phyloP scores from a whole-genome alignment of 2,113 vertebrate genomes.

The Gracilinanus agilis region DNA sequence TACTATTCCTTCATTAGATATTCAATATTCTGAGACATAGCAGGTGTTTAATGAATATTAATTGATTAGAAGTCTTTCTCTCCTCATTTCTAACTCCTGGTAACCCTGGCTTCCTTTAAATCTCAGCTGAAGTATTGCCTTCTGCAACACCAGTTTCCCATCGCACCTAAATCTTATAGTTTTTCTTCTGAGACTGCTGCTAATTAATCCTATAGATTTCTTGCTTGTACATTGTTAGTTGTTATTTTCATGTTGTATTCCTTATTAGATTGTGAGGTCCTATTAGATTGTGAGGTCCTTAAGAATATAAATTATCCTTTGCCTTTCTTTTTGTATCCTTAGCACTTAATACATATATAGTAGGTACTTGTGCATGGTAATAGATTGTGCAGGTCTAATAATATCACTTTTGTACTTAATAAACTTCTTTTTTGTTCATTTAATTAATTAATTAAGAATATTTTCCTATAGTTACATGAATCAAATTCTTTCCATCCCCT shows the following conservation, averaged over 20 bases:
- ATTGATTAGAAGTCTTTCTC: not conserved
- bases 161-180: not conserved
- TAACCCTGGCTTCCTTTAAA: not conserved
- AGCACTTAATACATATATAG: not conserved
- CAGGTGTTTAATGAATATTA: not conserved
- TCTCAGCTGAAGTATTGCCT: not conserved
- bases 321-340: not conserved
- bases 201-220: not conserved
- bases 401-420: too few relatives aligned
- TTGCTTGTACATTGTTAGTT: not conserved
- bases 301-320: not conserved
- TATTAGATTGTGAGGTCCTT: not conserved
- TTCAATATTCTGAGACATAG: not conserved
- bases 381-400: not conserved
- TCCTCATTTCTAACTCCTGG: not conserved
- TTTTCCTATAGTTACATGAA: too few relatives aligned
- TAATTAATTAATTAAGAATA: too few relatives aligned
- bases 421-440: too few relatives aligned
- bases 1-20: not conserved
- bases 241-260: not conserved
- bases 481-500: too few relatives aligned
- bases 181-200: not conserved
- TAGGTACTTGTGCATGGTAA: not conserved
- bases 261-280: too few relatives aligned
- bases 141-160: not conserved